These are phyloP conservation scores for Scolopax rusticola DNA, from an alignment of 2,797 vertebrate species.

Conservation along the genomic window DNA sequence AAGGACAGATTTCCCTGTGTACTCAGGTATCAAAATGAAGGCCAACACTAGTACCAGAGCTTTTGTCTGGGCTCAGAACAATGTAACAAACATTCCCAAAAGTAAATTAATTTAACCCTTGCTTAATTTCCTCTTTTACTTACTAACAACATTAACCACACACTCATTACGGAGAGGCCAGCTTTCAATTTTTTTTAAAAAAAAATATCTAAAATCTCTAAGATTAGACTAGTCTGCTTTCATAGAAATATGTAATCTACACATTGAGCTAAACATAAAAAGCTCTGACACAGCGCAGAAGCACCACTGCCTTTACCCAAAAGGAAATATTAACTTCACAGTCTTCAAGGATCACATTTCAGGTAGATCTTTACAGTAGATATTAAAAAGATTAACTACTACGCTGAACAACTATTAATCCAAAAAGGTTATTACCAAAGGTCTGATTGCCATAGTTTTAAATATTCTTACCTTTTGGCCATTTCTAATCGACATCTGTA, in stretches of 20 bases:
- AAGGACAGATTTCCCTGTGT: neutral
- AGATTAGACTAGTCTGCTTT: neutral
- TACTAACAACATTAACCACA: neutral
- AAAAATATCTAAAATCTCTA: neutral
- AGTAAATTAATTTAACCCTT: neutral
- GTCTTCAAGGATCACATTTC: neutral
- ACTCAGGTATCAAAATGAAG: neutral
- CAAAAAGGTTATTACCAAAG: neutral
- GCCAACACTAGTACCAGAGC: neutral
- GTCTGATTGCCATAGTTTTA: neutral
- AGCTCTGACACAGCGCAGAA: neutral
- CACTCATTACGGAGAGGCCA: neutral
- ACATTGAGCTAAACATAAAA: neutral
- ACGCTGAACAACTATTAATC: neutral
- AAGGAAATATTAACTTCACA: neutral
- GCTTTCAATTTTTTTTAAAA: neutral
- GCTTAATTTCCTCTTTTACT: neutral
- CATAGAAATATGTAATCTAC: neutral
- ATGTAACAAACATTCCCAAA: neutral
- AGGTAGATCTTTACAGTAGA: neutral
- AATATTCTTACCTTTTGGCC: conserved; percentile 79
- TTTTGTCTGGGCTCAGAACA: neutral
- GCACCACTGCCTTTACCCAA: neutral
- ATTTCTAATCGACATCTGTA: conserved; percentile 83
- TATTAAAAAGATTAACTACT: neutral